phyloP scores from a whole-genome alignment of 2,888 invertebrate species.

The Crocallis elinguaria region DNA sequence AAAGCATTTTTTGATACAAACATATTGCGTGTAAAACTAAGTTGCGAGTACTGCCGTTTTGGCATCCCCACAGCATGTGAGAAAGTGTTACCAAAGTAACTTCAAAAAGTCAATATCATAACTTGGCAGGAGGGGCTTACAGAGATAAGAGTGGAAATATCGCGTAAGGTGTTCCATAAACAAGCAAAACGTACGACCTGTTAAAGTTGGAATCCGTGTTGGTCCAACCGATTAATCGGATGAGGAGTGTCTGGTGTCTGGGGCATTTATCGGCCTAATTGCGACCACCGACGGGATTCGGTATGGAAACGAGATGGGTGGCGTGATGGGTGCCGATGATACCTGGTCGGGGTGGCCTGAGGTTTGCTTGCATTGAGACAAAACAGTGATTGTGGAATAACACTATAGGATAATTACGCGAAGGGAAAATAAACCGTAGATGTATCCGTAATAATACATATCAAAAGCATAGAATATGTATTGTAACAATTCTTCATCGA shows the following conservation, averaged over 20 bases:
- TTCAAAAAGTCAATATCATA: slow-evolving; percentile 37
- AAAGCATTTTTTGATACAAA: neutral
- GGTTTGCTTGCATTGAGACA: neutral
- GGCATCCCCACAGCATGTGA: neutral
- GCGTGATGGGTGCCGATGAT: slow-evolving; percentile 61
- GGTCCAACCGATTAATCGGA: slow-evolving; percentile 75
- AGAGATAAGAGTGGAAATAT: slow-evolving; percentile 58
- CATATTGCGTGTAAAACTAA: neutral
- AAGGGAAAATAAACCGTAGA: too few relatives aligned
- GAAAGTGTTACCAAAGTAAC: slow-evolving; percentile 9
- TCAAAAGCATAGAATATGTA: too few relatives aligned
- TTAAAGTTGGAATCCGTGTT: slow-evolving; percentile 64
- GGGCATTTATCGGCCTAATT: slow-evolving; percentile 81
- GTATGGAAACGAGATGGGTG: slow-evolving; percentile 69
- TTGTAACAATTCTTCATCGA: too few relatives aligned
- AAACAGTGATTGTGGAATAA: neutral
- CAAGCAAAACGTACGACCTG: slow-evolving; percentile 68
- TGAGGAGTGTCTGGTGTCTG: slow-evolving; percentile 72
- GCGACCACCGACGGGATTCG: slow-evolving; percentile 71
- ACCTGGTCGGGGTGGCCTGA: slow-evolving; percentile 46
- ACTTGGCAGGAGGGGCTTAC: slow-evolving; percentile 25
- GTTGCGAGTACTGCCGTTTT: neutral
- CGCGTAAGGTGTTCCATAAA: slow-evolving; percentile 68
- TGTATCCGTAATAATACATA: too few relatives aligned
- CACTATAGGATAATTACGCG: too few relatives aligned